Base-by-base conservation (phyloP, 2,888 invertebrate genomes). In the Cantharis nigra region DNA sequence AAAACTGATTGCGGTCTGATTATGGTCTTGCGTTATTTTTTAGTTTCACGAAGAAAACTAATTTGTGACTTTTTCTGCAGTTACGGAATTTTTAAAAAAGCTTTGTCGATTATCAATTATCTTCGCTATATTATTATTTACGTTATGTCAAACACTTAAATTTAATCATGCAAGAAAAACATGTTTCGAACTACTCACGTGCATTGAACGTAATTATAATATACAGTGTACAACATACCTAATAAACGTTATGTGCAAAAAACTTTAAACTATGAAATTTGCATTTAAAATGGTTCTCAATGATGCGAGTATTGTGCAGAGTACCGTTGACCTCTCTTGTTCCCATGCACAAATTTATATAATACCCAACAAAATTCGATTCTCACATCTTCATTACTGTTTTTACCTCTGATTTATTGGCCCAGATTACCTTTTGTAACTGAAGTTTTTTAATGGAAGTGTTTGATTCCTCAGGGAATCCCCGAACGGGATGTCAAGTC, bases 181-280 rank as follows among this genome's bases (percentile, higher is more conserved):
- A 74, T 74, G 70, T 69, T 74, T 63, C 63, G 69, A 74, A 14
- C 69, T 62, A 28, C 62, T 74, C 69, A 69, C 74, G 74, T 74
- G 74, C 69, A 69, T 70, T 73, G 69, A 69, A 70, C 69, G 63
- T 74, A 74, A 28, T 74, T 74, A 69, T 74, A 74, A 74, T 74
- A 69, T 30, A 74, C 69, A 30, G 70, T 63, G 63, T 74, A 70
- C 69, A 69, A 72, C 67, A 65, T 20, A 23, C 65, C 20, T 67
- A 67, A 67, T 74, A 70, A 70, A 74, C 69, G 74, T 69, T 74
- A 69, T 70, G 67, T 72, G 67, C 67, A 65, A 18, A 67, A 72
- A 72, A 67, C 28, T 69, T 69, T 63, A 67, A 69, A 69, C 74
- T 69, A 74, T 74, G 72, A 74, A 74, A 74, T 74, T 74, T 74